Evolutionary conservation across 1,140 invertebrate species (phyloP), one percentile per base, ranked within the genome.

Genomic region (Planococcus citri): DNA sequence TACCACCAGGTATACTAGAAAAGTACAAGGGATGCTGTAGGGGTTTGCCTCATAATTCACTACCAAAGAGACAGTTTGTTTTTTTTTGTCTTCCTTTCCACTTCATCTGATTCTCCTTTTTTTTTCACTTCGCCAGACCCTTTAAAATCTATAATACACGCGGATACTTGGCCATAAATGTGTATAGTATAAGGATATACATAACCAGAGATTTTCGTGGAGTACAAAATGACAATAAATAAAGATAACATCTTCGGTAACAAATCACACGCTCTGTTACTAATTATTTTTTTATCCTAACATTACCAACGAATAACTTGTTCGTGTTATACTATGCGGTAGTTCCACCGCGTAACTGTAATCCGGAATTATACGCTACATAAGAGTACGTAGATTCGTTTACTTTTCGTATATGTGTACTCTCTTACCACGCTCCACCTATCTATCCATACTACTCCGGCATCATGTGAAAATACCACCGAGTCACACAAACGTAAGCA

Each of bases 241-340:
- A 64, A 64, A 64, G 60, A 64, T 64, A 64, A 64, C 60, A 64
- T 64, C 60, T 64, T 27, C 22, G 60, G 25, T 64, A 64, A 64
- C 60, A 64, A 64, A 64, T 64, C 60, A 64, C 60, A 27, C 41
- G 41, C 41, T 25, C 25, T 24, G 60, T 64, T 25, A 64, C 60
- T 64, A 64, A 64, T 64, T 64, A 64, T 64, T 64, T 64, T 64
- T 51, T 51, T 51, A 14, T 51, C 41, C 41, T n/a, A 51, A 20
- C 41, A 51, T 51, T 51, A 51, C 41, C 10, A 51, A 51, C 41
- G 41, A 51, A 51, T 51, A 51, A 51, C 41, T 51, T 51, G 41
- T 51, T 51, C 41, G 41, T 20, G 41, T 14, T 51, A 20, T 51
- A 51, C 41, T 20, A n/a, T n/a, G 41, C 41, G 41, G 41, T 51